Percentiles rank a stretch among this genome's conserved stretches.
phyloP scores from a whole-genome alignment of 2,888 invertebrate genomes.

The Thera britannica region DNA sequence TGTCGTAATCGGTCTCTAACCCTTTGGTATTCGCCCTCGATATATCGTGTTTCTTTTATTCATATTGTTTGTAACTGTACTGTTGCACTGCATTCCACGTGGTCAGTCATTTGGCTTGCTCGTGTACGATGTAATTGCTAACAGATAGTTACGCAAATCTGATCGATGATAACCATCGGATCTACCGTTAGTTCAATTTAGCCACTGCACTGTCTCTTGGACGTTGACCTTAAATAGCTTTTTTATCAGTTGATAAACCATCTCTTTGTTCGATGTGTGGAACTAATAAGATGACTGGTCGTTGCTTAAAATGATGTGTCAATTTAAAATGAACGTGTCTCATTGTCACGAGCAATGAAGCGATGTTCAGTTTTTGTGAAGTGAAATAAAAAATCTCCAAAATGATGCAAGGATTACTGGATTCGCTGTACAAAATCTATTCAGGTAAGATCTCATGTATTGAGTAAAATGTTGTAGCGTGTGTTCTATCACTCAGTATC shows the following conservation, averaged over 20 bases:
- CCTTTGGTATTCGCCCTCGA: slow-evolving; percentile 41
- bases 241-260: slow-evolving; percentile 41
- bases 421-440: slow-evolving; percentile 78
- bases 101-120: slow-evolving; percentile 56
- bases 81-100: slow-evolving; percentile 63
- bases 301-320: slow-evolving; percentile 51
- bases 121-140: slow-evolving; percentile 67
- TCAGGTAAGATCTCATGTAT: slow-evolving; percentile 62
- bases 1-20: slow-evolving; percentile 41
- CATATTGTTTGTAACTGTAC: slow-evolving; percentile 55
- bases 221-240: slow-evolving; percentile 65
- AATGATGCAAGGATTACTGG: slow-evolving; percentile 82
- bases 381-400: slow-evolving; percentile 58
- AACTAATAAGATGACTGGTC: slow-evolving; percentile 56
- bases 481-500: slow-evolving; percentile 16
- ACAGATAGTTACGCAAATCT: slow-evolving; percentile 82
- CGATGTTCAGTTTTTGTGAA: slow-evolving; percentile 55
- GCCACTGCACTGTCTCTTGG: slow-evolving; percentile 70
- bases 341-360: slow-evolving; percentile 65
- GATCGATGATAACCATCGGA: slow-evolving; percentile 81
- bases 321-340: slow-evolving; percentile 57
- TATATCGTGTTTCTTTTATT: slow-evolving; percentile 46
- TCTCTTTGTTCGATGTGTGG: slow-evolving; percentile 51
- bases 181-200: slow-evolving; percentile 81
- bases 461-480: slow-evolving; percentile 11